These are phyloP conservation scores for Scelioninae gen. 1 DNA, from an alignment of 2,888 invertebrate species.

Conservation along the genomic window DNA sequence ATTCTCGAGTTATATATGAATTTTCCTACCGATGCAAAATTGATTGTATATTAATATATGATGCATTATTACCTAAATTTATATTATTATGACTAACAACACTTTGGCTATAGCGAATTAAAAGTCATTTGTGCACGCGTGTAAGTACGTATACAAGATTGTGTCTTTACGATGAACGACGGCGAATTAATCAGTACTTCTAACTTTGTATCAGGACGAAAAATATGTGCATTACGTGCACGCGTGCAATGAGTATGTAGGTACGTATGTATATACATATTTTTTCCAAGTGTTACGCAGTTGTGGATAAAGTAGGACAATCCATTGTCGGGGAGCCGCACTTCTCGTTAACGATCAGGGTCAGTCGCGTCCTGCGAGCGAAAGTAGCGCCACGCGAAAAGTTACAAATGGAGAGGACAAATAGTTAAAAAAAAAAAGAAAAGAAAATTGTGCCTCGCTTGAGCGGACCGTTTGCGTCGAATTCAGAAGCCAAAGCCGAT, in stretches of 20 bases:
- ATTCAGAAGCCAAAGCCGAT: conserved; percentile 57
- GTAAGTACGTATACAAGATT: conserved; percentile 9
- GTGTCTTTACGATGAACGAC: neutral
- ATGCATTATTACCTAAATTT: conserved; percentile 61
- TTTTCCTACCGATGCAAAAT: conserved; percentile 80
- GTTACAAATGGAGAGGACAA: neutral
- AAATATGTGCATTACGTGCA: neutral
- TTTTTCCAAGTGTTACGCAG: conserved; percentile 56
- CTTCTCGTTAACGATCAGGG: conserved; percentile 61
- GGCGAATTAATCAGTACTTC: neutral
- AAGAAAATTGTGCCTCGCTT: no score
- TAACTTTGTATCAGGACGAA: no score
- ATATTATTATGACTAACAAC: conserved; percentile 44
- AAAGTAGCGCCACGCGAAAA: conserved; percentile 25
- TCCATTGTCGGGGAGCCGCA: conserved; percentile 61
- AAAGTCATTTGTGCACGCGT: conserved; percentile 31
- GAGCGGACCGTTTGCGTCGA: conserved; percentile 1
- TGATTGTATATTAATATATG: conserved; percentile 75
- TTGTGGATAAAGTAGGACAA: conserved; percentile 65
- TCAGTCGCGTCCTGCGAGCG: conserved; percentile 26
- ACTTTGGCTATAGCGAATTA: conserved; percentile 46
- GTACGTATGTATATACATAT: conserved; percentile 50
- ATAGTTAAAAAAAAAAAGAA: no score
- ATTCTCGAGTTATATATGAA: conserved; percentile 81
- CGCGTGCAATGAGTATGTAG: conserved; percentile 45